Evolutionary conservation across 2,113 vertebrate genomes (phyloP).

Genomic region (Macroglossus sobrinus): DNA sequence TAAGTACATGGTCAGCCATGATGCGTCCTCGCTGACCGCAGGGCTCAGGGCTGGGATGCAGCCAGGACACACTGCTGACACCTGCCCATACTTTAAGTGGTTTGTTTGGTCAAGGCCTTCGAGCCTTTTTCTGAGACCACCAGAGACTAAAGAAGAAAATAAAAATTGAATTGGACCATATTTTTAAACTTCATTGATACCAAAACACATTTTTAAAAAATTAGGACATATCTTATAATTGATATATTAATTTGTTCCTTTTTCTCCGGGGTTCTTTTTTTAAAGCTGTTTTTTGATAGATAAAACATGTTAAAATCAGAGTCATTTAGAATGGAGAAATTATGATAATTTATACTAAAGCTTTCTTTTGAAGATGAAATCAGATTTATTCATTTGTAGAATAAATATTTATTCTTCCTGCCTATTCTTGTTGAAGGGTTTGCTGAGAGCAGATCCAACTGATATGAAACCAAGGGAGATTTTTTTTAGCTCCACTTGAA

Average conservation of each 20-base stretch:
- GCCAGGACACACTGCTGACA: neutral
- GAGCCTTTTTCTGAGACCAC: neutral
- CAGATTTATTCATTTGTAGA: constrained; percentile 65
- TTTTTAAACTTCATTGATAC: neutral
- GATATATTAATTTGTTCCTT: constrained; percentile 14
- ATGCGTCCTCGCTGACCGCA: neutral
- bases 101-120: neutral
- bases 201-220: neutral
- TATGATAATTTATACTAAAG: constrained; percentile 70
- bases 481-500: constrained; percentile 63
- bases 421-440: constrained; percentile 62
- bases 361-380: constrained; percentile 72
- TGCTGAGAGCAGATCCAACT: constrained; percentile 46
- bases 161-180: neutral
- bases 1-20: neutral
- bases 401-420: constrained; percentile 72
- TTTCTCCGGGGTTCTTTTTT: neutral
- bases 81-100: neutral
- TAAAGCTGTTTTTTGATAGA: constrained; percentile 13
- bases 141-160: constrained; percentile 7
- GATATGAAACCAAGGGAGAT: constrained; percentile 32
- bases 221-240: neutral
- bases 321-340: constrained; percentile 49
- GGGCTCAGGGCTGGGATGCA: neutral
- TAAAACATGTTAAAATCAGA: constrained; percentile 41